Base-by-base conservation (phyloP, 2,797 vertebrate genomes). In the Labroides dimidiatus region DNA sequence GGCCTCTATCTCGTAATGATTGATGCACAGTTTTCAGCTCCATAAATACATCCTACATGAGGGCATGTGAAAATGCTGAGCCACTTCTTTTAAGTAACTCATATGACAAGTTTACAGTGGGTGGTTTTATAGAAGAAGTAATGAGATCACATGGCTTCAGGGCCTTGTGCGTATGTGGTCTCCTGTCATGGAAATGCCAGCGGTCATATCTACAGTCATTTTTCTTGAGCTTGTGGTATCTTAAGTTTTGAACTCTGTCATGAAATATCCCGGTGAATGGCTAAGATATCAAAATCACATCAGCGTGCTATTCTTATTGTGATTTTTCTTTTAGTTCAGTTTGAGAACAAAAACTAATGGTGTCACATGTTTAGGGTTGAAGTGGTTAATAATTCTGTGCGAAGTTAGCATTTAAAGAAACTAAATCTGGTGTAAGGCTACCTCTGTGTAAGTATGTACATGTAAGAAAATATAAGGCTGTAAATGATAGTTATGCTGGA, bases 101-200 rank as follows among this genome's bases (percentile, higher is more conserved):
- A 60, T 47, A 10, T 21, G 56, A 6, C 20, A 17, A 33, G 23
- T 45, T 75, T 58, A 43, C 23, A 16, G 33, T 43, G 39, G 27
- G 20, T 75, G 19, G 70, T 51, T 72, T 79, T 70, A 47, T 57
- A 60, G 49, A 48, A 9, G 54, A 39, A 49, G 39, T 64, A 43
- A 70, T 55, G 36, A 64, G 68, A 74, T 79, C 55, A 60, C 47
- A 50, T 72, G 56, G 21, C 23, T 10, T 60, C 12, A 47, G 27
- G 45, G 57, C 15, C 14, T 1, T 33, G 14, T 17, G 19, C 36
- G 50, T 24, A 11, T 48, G 21, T 57, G 19, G 13, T 37, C n/a
- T 37, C 21, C 16, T 37, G n/a, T 59, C 47, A 53, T 15, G 27
- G 23, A 57, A 60, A 69, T 57, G 13, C 30, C 23, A 61, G 54